Evolutionary conservation across 2,888 invertebrate species (phyloP).

Genomic region (Hofmannophila pseudospretella): DNA sequence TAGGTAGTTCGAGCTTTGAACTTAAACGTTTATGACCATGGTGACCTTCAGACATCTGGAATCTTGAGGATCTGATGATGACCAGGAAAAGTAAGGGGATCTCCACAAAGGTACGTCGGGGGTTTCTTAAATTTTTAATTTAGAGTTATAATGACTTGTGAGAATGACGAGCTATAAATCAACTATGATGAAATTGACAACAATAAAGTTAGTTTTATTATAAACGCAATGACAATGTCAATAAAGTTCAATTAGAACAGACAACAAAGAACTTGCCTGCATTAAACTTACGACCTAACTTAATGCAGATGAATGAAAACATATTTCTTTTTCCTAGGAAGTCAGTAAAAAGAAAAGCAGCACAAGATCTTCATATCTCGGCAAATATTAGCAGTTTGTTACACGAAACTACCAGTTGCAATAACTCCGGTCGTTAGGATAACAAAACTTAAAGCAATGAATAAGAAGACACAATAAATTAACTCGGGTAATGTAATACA

Average conservation of each 20-base stretch:
- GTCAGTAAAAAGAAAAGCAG: constrained; percentile 11
- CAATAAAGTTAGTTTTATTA: neutral
- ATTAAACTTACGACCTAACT: constrained; percentile 10
- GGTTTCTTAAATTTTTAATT: no score
- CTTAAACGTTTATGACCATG: no score
- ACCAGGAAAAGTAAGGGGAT: no score
- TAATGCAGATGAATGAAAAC: constrained; percentile 20
- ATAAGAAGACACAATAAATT: constrained; percentile 72
- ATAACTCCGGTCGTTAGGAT: constrained; percentile 42
- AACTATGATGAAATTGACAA: neutral
- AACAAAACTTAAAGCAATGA: constrained; percentile 51
- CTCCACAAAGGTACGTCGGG: no score
- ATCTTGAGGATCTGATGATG: no score
- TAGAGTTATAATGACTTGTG: constrained; percentile 6
- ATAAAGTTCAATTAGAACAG: constrained; percentile 18
- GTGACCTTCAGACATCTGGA: no score
- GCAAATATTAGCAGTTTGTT: constrained; percentile 4
- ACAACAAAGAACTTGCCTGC: constrained; percentile 4
- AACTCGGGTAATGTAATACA: constrained; percentile 72
- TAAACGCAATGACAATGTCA: constrained; percentile 5
- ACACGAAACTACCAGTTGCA: constrained; percentile 23
- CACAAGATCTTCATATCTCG: constrained; percentile 4
- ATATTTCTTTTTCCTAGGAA: constrained; percentile 16
- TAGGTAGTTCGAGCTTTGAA: no score
- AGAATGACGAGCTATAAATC: neutral